These are phyloP conservation scores for Capreolus pygargus DNA, from an alignment of 2,113 vertebrate species.

Conservation along the genomic window DNA sequence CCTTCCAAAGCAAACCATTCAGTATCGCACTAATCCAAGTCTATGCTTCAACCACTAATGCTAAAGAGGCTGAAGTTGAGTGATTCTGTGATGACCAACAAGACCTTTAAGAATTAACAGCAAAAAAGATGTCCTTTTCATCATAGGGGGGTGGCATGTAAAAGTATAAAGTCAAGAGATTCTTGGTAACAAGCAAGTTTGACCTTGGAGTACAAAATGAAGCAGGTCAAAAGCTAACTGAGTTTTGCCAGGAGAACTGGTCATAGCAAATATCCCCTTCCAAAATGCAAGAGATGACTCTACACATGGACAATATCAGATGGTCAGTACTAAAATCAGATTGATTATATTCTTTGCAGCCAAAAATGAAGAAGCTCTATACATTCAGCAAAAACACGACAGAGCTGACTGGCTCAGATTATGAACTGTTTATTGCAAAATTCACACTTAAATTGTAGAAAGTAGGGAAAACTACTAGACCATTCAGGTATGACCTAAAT, in stretches of 20 bases:
- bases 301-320: background rate
- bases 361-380: background rate
- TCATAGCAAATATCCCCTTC: background rate
- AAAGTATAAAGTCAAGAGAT: background rate
- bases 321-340: background rate
- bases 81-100: background rate
- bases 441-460: background rate
- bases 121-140: background rate
- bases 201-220: background rate
- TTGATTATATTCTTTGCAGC: background rate
- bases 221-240: background rate
- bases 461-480: background rate
- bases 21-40: background rate
- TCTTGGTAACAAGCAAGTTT: background rate
- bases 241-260: background rate
- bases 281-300: background rate
- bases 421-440: background rate
- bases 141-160: background rate
- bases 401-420: background rate
- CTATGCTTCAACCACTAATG: background rate
- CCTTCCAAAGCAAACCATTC: background rate
- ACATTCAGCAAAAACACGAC: background rate
- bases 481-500: background rate
- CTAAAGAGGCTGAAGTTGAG: background rate
- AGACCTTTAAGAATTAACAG: background rate